phyloP scores from a whole-genome alignment of 2,888 invertebrate species.

The Drosophila tripunctata region DNA sequence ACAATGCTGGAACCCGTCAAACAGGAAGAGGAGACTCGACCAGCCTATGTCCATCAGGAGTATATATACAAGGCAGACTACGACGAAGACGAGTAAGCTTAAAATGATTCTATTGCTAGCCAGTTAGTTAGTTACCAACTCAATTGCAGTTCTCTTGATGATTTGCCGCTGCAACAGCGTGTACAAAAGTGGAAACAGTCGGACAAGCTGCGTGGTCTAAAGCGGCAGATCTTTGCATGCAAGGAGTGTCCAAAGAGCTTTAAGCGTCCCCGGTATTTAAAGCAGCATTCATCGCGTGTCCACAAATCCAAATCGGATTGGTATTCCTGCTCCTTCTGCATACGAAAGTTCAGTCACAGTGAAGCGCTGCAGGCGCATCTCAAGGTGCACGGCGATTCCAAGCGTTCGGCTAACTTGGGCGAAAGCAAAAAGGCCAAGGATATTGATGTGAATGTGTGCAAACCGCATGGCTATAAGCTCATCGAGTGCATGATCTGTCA shows the following conservation, averaged over 20 bases:
- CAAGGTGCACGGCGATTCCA: conserved; percentile 81
- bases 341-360: conserved; percentile 70
- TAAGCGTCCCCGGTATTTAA: conserved; percentile 73
- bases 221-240: conserved; percentile 65
- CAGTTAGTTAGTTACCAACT: too few species aligned
- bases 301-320: conserved; percentile 61
- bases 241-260: conserved; percentile 78
- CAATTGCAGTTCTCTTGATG: conserved; percentile 55
- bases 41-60: conserved; percentile 9
- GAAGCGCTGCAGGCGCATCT: conserved; percentile 72
- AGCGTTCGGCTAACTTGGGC: conserved; percentile 61
- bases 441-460: conserved; percentile 76
- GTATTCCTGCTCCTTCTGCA: conserved; percentile 77
- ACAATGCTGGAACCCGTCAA: conserved; percentile 61
- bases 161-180: conserved; percentile 53
- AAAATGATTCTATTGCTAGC: rapidly evolving
- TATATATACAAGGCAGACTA: conserved; percentile 23
- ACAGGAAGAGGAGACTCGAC: conserved; percentile 33
- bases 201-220: conserved; percentile 19
- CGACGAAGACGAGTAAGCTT: conserved; percentile 59
- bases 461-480: conserved; percentile 81
- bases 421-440: conserved; percentile 65
- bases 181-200: conserved; percentile 49
- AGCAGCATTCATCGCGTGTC: conserved; percentile 72
- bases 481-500: conserved; percentile 84